These are phyloP conservation scores for Goniozus legneri DNA, from an alignment of 1,140 invertebrate species.

Conservation along the genomic window DNA sequence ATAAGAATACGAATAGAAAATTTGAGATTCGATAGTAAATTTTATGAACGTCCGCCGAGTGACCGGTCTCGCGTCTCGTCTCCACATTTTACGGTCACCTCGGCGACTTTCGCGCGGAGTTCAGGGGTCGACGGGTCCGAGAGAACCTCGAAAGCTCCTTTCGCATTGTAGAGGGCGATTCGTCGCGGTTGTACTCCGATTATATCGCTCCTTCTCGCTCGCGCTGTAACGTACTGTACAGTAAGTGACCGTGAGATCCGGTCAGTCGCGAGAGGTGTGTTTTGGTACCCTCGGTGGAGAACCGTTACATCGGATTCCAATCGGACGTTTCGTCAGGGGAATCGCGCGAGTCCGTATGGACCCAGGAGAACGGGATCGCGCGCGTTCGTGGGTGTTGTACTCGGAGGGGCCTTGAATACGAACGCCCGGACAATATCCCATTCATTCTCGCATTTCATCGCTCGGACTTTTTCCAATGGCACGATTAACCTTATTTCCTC, in stretches of 20 bases:
- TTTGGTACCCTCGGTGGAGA: constrained; percentile 27
- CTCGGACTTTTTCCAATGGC: no score
- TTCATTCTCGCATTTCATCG: no score
- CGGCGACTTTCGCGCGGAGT: constrained; percentile 11
- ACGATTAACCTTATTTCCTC: constrained; percentile 18
- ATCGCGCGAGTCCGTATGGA: no score
- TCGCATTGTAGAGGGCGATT: not conserved
- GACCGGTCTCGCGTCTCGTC: no score
- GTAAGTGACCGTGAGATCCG: constrained; percentile 6
- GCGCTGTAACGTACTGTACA: no score
- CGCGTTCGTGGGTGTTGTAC: not conserved
- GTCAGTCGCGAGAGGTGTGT: constrained; percentile 10
- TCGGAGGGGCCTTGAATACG: no score
- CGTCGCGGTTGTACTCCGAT: no score
- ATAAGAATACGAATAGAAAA: no score
- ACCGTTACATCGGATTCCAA: constrained; percentile 38
- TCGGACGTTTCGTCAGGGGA: constrained; percentile 22
- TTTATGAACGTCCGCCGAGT: no score
- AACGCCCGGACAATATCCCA: not conserved
- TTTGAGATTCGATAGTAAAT: no score
- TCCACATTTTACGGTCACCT: not conserved
- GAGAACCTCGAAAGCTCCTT: constrained; percentile 14
- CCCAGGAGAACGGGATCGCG: no score
- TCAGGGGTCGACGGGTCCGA: constrained; percentile 14
- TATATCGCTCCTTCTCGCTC: no score